These are phyloP conservation scores for Procavia capensis DNA, from an alignment of 2,113 vertebrate genomes.

Conservation along the genomic window DNA sequence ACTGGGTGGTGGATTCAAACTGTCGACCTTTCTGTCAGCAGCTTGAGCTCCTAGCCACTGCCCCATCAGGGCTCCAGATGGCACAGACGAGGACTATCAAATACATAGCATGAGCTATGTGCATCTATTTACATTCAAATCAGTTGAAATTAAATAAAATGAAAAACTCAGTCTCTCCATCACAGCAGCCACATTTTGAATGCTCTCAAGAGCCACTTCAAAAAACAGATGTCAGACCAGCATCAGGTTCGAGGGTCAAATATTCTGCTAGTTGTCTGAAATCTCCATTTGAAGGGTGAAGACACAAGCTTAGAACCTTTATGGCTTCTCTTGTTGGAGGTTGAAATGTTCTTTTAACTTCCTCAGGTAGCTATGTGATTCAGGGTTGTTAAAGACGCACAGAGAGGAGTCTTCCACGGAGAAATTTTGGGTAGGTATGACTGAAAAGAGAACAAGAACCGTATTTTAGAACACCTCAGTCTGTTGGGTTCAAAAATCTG, in stretches of 20 bases:
- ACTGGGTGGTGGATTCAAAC: no score
- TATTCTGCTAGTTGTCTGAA: background rate
- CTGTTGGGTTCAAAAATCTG: background rate
- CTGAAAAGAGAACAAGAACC: background rate
- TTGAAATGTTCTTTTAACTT: background rate
- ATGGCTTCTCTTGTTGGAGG: background rate
- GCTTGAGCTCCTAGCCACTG: no score
- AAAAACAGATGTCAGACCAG: background rate
- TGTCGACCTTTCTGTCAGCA: no score
- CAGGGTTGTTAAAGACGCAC: background rate
- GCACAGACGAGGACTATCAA: background rate
- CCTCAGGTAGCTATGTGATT: background rate
- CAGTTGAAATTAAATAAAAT: background rate
- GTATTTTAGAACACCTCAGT: background rate
- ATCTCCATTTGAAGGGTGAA: background rate
- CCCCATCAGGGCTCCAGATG: no score
- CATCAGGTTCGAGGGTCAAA: background rate
- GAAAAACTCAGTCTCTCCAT: background rate
- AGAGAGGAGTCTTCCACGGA: background rate
- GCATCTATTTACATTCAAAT: background rate
- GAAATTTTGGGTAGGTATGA: background rate
- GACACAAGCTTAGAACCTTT: background rate
- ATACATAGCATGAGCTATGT: background rate
- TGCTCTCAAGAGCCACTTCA: accelerated
- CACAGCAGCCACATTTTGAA: background rate